Percentiles rank a stretch among this genome's conserved stretches.
These are phyloP conservation scores for Acronicta leporina DNA, from an alignment of 2,888 invertebrate genomes.

Conservation along the genomic window DNA sequence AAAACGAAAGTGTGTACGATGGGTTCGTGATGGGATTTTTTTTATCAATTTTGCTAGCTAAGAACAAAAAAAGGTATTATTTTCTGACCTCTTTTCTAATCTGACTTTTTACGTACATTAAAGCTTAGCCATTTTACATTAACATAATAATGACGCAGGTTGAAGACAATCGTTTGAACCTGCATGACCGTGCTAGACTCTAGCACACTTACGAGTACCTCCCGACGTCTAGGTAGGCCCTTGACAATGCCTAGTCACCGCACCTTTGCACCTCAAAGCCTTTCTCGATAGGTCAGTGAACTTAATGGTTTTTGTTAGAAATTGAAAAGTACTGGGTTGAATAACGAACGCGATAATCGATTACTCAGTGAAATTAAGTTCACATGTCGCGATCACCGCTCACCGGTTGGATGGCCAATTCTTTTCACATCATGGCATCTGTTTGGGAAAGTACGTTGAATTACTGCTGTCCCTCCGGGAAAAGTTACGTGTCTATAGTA, in stretches of 20 bases:
- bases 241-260: slow-evolving; percentile 70
- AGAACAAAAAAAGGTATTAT: no score
- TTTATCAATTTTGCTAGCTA: no score
- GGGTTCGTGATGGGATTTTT: no score
- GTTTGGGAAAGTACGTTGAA: background rate
- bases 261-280: slow-evolving; percentile 61
- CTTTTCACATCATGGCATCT: background rate
- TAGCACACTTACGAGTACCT: slow-evolving; percentile 56
- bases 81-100: no score
- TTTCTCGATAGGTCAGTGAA: slow-evolving; percentile 63
- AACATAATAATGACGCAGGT: slow-evolving; percentile 52
- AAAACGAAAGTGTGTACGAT: no score
- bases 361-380: no score
- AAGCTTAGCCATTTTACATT: slow-evolving; percentile 21
- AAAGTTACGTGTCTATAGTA: no score
- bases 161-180: slow-evolving; percentile 39
- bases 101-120: background rate
- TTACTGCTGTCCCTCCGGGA: no score
- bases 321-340: background rate
- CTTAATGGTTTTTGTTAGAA: slow-evolving; percentile 41
- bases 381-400: no score
- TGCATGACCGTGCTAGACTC: slow-evolving; percentile 64
- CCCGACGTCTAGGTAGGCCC: slow-evolving; percentile 67
- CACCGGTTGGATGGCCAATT: background rate
- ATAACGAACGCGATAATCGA: background rate